Conservation (phyloP, 2,113 vertebrate genomes). For the Illadopsis cleaveri region DNA sequence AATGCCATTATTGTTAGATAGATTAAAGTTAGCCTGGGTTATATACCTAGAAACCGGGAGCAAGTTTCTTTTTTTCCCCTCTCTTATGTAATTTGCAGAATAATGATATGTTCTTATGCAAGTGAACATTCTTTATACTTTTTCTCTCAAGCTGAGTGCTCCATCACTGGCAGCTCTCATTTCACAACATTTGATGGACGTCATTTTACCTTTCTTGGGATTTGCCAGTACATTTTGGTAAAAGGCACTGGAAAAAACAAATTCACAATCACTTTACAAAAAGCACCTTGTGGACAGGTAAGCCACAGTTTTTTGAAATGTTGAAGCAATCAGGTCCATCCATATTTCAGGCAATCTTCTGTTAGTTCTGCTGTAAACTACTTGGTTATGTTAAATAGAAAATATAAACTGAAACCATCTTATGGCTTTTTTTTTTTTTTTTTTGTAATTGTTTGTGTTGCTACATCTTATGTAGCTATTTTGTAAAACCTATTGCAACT, state of each 20-base stretch:
- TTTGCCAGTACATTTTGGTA: constrained; percentile 91
- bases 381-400: neutral
- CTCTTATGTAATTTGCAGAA: neutral
- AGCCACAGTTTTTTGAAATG: neutral
- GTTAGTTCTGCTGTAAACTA: neutral
- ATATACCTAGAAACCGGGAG: neutral
- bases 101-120: neutral
- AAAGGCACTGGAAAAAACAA: constrained; percentile 90
- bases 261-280: constrained; percentile 91
- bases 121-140: neutral
- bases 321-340: neutral
- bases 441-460: neutral
- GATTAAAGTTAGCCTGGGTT: neutral
- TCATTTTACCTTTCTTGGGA: constrained; percentile 92
- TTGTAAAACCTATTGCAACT: constrained; percentile 3
- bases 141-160: constrained; percentile 85
- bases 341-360: neutral
- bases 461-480: neutral
- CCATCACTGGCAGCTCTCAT: constrained; percentile 88
- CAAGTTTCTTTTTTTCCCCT: neutral
- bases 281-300: constrained; percentile 91
- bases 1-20: neutral
- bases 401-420: neutral
- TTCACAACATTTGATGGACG: constrained; percentile 95
- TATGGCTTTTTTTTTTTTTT: neutral